Base-by-base conservation (phyloP, 1,140 invertebrate genomes). In the Chionoecetes opilio region DNA sequence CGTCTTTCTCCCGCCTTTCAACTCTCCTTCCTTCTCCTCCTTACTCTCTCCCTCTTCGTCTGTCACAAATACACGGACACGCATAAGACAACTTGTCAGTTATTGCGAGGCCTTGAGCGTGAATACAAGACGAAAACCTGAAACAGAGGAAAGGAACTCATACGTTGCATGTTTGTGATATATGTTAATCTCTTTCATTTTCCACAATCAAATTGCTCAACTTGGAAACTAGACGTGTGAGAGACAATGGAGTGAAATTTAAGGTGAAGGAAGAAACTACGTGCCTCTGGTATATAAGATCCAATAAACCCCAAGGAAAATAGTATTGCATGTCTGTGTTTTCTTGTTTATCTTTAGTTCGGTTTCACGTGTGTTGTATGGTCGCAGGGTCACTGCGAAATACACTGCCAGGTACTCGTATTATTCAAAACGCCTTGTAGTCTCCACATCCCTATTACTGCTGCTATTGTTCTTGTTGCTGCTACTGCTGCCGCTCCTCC, bases 121-220 rank as follows among this genome's bases (percentile, higher is more conserved):
- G n/a, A 75, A 75, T 5, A n/a, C 21, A n/a, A n/a, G n/a, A 26
- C 26, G 63, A 75, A n/a, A 75, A 75, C 21, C 21, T 75, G n/a
- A 75, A 75, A 75, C 63, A n/a, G n/a, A n/a, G n/a, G 21, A 75
- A n/a, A n/a, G 63, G n/a, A 75, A n/a, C 63, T 75, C n/a, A 75
- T 11, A 5, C 11, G 11, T 53, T 14, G 21, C 46, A 17, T 53
- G 46, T 53, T 53, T 53, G 46, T 9, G 46, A 53, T 1, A 53
- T 53, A 53, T 14, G 46, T 3, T 53, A 9, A 53, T n/a, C n/a
- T n/a, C n/a, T n/a, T n/a, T n/a, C n/a, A n/a, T n/a, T n/a, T n/a
- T n/a, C n/a, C n/a, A n/a, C n/a, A n/a, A n/a, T n/a, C n/a, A 53
- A 53, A 53, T 14, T 53, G 46, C 0, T 17, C 2, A 9, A 17